Conservation (phyloP, 2,113 vertebrate genomes). For the Electrona antarctica region DNA sequence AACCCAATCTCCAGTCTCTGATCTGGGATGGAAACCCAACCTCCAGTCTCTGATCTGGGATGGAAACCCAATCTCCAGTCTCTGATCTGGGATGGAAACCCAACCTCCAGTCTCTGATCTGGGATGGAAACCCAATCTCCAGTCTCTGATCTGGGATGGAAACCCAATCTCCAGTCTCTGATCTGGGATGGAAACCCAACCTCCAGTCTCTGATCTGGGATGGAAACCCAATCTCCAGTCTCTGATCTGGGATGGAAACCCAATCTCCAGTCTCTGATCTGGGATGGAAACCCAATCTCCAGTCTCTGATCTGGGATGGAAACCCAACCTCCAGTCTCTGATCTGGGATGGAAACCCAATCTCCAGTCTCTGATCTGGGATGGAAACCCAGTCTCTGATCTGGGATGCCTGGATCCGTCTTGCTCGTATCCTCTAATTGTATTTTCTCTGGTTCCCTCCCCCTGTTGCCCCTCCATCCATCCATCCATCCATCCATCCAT, state of each 20-base stretch:
- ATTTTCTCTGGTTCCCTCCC: background rate
- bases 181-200: conserved; percentile 10
- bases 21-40: conserved; percentile 10
- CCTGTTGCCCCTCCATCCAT: no score
- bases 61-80: conserved; percentile 11
- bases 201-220: conserved; percentile 6
- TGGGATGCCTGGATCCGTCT: background rate
- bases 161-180: conserved; percentile 5
- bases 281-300: conserved; percentile 11
- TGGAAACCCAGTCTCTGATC: no score
- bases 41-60: conserved; percentile 6
- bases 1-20: conserved; percentile 5
- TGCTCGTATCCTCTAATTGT: background rate
- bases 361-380: conserved; percentile 6
- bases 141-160: conserved; percentile 10
- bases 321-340: conserved; percentile 5
- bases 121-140: conserved; percentile 11
- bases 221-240: conserved; percentile 11
- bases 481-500: no score
- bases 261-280: conserved; percentile 1
- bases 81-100: conserved; percentile 13
- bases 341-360: conserved; percentile 10
- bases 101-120: conserved; percentile 1
- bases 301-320: conserved; percentile 10
- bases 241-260: conserved; percentile 13